These are phyloP conservation scores for Troides aeacus DNA, from an alignment of 2,888 invertebrate genomes.

Conservation along the genomic window DNA sequence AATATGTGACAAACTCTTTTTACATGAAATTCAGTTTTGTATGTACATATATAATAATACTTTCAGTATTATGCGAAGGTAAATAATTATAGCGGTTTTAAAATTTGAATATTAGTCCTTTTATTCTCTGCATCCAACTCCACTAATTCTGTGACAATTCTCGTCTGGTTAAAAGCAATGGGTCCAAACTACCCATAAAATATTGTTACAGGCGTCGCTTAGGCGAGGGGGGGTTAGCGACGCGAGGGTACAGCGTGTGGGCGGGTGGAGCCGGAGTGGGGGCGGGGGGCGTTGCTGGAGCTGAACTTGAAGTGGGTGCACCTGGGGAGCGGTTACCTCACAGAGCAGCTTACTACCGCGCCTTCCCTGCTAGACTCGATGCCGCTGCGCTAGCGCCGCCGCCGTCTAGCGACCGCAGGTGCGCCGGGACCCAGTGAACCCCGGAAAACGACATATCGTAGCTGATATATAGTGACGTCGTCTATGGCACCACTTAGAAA, in stretches of 20 bases:
- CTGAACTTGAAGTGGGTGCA: slow-evolving; percentile 90
- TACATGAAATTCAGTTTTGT: no score
- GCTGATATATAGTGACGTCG: neutral
- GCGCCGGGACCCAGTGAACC: slow-evolving; percentile 38
- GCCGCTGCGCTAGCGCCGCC: slow-evolving; percentile 70
- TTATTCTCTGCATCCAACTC: no score
- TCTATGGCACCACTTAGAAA: no score
- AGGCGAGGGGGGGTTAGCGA: slow-evolving; percentile 66
- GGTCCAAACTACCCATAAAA: slow-evolving; percentile 20
- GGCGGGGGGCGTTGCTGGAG: slow-evolving; percentile 49
- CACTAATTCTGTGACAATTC: no score
- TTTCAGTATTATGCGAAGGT: no score
- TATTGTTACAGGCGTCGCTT: slow-evolving; percentile 65
- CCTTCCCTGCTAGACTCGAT: slow-evolving; percentile 94
- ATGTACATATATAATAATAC: no score
- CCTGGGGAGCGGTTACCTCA: slow-evolving; percentile 89
- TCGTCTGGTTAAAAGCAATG: neutral
- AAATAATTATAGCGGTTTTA: no score
- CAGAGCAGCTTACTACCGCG: slow-evolving; percentile 86
- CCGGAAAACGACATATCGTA: neutral
- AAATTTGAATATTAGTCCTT: no score
- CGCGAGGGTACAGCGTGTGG: slow-evolving; percentile 72
- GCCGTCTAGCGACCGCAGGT: slow-evolving; percentile 67
- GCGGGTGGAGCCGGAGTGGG: slow-evolving; percentile 53
- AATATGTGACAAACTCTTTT: no score